Conservation (phyloP, 2,113 vertebrate species). For the Pseudopipra pipra region DNA sequence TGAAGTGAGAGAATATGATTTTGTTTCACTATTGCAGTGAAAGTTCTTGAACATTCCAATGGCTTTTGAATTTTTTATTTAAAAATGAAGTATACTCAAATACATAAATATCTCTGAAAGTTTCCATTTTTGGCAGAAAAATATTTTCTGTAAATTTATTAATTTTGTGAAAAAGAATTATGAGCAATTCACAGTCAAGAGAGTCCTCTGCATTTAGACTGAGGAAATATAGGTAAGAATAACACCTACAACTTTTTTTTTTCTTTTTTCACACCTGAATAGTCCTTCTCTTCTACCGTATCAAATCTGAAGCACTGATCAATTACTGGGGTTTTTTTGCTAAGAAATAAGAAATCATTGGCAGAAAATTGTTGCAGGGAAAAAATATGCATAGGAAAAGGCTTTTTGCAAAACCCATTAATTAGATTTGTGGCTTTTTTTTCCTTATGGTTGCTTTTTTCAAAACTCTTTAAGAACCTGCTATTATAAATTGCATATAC, state of each 20-base stretch:
- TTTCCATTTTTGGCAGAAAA: background rate
- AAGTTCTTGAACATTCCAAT: background rate
- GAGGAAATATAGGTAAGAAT: background rate
- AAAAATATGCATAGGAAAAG: background rate
- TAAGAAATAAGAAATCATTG: background rate
- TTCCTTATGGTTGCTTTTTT: background rate
- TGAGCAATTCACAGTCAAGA: background rate
- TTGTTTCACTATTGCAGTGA: background rate
- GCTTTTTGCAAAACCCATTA: background rate
- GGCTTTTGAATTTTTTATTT: background rate
- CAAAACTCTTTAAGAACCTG: background rate
- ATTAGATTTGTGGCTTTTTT: background rate
- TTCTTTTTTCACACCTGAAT: background rate
- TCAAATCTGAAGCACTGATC: background rate
- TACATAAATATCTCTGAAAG: background rate
- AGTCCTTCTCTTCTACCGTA: background rate
- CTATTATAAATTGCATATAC: background rate
- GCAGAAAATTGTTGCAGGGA: background rate
- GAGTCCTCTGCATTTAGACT: background rate
- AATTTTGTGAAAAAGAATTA: background rate
- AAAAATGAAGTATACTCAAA: fast-evolving
- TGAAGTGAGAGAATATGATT: background rate
- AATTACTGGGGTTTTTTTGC: fast-evolving
- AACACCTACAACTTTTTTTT: background rate
- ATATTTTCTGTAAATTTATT: background rate